Base-by-base conservation (phyloP, 2,797 vertebrate genomes). In the Dendrocincla fuliginosa region DNA sequence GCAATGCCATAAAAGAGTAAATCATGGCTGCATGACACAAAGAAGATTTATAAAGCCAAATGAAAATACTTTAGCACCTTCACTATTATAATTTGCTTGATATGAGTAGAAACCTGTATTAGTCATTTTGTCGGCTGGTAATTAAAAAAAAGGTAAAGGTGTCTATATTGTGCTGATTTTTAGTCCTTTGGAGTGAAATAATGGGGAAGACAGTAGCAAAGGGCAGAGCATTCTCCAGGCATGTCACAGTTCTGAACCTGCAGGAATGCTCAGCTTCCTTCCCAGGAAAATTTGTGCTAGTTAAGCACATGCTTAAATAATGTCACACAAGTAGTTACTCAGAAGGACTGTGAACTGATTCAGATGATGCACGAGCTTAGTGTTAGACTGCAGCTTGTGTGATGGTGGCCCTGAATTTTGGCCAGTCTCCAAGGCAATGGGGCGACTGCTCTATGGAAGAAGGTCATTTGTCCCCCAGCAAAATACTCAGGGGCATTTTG, bases 41-140 rank as follows among this genome's bases (percentile, higher is more conserved):
- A 74, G 77, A 87, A 80, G 90, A 90, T 92, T 95, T 93, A 84
- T 90, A 79, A 93, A 93, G 47, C 67, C 73, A 90, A 94, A 89
- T 89, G 87, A 87, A 92, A 95, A 84, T 82, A 61, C 55, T 94
- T 79, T 78, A 87, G 74, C 83, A 76, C 87, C 85, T 84, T 92
- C 56, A 47, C 41, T 90, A 67, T 74, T 67, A 39, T 24, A 63
- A 79, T 76, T 90, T 94, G 55, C 15, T 76, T 77, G 74, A n/a
- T 81, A n/a, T 15, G 39, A 82, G 39, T 79, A 65, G 42, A 68
- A 81, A 76, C 46, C 32, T 56, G 1, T 42, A 59, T 82, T 90
- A 70, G 59, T 76, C 3, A 19, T 76, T 81, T 89, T 73, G n/a
- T 90, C 32, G 79, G 46, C 16, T 47, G 15, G 18, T 57, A 75